Conservation (phyloP, 2,113 vertebrate species). For the Edolisoma coerulescens region DNA sequence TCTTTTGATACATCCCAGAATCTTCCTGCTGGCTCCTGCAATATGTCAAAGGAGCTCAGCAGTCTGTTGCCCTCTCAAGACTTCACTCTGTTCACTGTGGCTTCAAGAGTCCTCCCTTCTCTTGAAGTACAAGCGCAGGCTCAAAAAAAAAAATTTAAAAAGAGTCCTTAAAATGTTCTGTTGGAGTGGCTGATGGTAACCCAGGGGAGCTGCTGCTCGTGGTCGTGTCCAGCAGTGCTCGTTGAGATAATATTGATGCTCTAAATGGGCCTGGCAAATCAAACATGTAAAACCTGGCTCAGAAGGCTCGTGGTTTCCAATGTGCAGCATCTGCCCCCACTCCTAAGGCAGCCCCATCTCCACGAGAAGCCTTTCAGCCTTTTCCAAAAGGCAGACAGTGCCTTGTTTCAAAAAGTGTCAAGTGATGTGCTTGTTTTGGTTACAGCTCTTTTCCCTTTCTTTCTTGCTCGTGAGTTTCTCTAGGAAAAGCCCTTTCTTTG, state of each 20-base stretch:
- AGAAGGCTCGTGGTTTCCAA: neutral
- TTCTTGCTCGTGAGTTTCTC: neutral
- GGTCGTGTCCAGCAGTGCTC: neutral
- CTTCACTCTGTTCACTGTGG: neutral
- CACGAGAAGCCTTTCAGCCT: neutral
- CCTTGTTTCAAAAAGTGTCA: too few species aligned
- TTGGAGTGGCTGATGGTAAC: neutral
- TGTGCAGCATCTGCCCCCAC: neutral
- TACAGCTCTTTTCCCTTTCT: neutral
- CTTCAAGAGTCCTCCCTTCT: neutral
- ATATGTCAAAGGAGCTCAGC: neutral
- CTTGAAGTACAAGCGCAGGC: neutral
- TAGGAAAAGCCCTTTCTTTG: neutral
- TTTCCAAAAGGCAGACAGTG: neutral
- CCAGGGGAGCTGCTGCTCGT: neutral
- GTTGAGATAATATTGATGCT: neutral
- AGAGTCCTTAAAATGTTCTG: neutral
- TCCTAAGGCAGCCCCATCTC: neutral
- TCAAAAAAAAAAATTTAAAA: neutral
- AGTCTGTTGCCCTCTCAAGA: conserved; percentile 10
- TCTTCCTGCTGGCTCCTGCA: neutral
- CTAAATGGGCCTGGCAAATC: neutral
- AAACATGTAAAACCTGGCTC: neutral
- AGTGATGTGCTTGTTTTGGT: neutral
- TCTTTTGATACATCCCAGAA: conserved; percentile 21